A percentile compares a stretch with the other conserved stretches of the same genome.
phyloP scores from a whole-genome alignment of 2,113 vertebrate species.

The Brienomyrus longianalis region DNA sequence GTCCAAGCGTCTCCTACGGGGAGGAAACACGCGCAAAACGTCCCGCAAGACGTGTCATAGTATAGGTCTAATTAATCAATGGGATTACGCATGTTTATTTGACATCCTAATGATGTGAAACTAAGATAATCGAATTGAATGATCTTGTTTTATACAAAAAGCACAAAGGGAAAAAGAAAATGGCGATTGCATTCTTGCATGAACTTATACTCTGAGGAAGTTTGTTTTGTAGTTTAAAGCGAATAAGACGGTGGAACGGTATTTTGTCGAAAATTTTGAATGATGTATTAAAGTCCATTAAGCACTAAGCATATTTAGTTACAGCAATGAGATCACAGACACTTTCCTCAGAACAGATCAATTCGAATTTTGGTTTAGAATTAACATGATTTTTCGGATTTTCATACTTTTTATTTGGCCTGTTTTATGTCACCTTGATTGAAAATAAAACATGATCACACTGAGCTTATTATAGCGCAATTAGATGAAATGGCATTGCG shows the following conservation, averaged over 20 bases:
- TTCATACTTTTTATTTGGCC: background rate
- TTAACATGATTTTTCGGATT: background rate
- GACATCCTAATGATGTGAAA: slow-evolving; percentile 38
- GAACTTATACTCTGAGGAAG: background rate
- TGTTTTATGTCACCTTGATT: background rate
- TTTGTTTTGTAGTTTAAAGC: background rate
- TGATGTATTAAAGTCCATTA: slow-evolving; percentile 10
- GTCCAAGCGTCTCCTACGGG: slow-evolving; percentile 21
- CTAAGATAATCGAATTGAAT: slow-evolving; percentile 39
- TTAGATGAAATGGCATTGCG: background rate
- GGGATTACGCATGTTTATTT: slow-evolving; percentile 38
- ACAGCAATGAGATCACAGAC: background rate
- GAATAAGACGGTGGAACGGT: background rate
- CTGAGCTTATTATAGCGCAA: background rate
- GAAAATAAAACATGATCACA: background rate
- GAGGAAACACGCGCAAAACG: slow-evolving; percentile 30
- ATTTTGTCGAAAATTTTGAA: background rate
- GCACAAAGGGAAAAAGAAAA: background rate
- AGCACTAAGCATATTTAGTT: background rate
- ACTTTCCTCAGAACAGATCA: background rate
- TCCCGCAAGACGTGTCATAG: slow-evolving; percentile 17
- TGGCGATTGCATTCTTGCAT: slow-evolving; percentile 31
- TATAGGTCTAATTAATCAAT: slow-evolving; percentile 32
- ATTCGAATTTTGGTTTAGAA: background rate
- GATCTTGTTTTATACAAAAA: slow-evolving; percentile 20